Evolutionary conservation across 2,888 invertebrate species (phyloP).

Genomic region (Dynastes maya): DNA sequence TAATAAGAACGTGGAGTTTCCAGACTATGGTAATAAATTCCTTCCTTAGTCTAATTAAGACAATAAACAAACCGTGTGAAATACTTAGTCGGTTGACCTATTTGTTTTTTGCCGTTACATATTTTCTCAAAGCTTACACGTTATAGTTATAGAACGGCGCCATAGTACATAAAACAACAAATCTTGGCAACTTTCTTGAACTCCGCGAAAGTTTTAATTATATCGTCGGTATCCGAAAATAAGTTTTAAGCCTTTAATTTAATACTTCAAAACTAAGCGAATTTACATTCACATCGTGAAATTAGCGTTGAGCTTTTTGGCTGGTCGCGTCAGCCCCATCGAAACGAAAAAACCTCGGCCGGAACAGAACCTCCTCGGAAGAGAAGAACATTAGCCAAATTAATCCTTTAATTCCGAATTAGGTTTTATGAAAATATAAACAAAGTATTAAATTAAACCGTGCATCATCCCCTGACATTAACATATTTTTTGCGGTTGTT

Average conservation of each 20-base stretch:
- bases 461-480: slow-evolving; percentile 39
- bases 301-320: slow-evolving; percentile 13
- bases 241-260: slow-evolving; percentile 46
- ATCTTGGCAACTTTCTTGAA: slow-evolving; percentile 8
- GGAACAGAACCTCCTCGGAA: background rate
- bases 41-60: slow-evolving; percentile 20
- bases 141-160: background rate
- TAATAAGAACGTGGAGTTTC: background rate
- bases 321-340: slow-evolving; percentile 6
- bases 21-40: background rate
- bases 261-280: slow-evolving; percentile 40
- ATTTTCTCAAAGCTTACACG: background rate
- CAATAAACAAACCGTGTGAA: slow-evolving; percentile 28
- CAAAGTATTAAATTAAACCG: slow-evolving; percentile 37
- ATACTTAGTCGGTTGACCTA: slow-evolving; percentile 29
- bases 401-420: slow-evolving; percentile 45
- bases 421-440: slow-evolving; percentile 44
- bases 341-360: background rate
- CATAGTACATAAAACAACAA: slow-evolving; percentile 5
- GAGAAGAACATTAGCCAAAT: slow-evolving; percentile 40
- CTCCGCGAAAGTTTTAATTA: slow-evolving; percentile 41
- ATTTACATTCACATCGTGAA: slow-evolving; percentile 43
- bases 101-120: slow-evolving; percentile 12
- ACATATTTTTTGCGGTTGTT: slow-evolving; percentile 45
- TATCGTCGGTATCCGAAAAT: slow-evolving; percentile 43